Conservation (phyloP, 2,888 invertebrate species). For the Neoitamus cyanurus region DNA sequence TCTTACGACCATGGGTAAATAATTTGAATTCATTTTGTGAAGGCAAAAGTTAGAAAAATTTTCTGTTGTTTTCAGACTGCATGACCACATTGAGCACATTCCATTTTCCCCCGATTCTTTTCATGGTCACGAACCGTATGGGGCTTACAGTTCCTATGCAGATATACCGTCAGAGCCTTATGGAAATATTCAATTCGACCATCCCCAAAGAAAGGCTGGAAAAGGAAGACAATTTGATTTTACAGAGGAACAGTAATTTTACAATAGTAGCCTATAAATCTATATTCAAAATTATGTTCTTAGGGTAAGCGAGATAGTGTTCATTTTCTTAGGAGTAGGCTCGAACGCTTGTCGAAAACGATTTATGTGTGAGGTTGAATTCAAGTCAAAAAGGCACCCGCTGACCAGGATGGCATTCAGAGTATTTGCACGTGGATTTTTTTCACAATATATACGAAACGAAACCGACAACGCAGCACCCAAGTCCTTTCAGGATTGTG, state of each 20-base stretch:
- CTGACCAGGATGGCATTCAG: slow-evolving; percentile 63
- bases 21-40: background rate
- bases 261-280: background rate
- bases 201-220: background rate
- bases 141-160: slow-evolving; percentile 51
- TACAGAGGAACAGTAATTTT: slow-evolving; percentile 30
- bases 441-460: slow-evolving; percentile 61
- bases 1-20: slow-evolving; percentile 64
- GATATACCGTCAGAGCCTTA: slow-evolving; percentile 44
- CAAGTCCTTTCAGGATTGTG: slow-evolving; percentile 61
- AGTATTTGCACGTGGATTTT: slow-evolving; percentile 63
- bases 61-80: background rate
- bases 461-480: slow-evolving; percentile 58
- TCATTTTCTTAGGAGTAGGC: slow-evolving; percentile 63
- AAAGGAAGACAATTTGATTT: slow-evolving; percentile 35
- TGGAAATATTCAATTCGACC: background rate
- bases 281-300: too few relatives aligned
- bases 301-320: slow-evolving; percentile 64
- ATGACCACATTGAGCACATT: slow-evolving; percentile 55
- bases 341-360: slow-evolving; percentile 66
- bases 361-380: slow-evolving; percentile 69
- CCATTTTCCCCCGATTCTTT: slow-evolving; percentile 56
- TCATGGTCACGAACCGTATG: slow-evolving; percentile 53
- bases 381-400: slow-evolving; percentile 64
- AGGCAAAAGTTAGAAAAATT: background rate